Evolutionary conservation across 2,888 invertebrate species (phyloP).

Genomic region (Diaperis boleti): DNA sequence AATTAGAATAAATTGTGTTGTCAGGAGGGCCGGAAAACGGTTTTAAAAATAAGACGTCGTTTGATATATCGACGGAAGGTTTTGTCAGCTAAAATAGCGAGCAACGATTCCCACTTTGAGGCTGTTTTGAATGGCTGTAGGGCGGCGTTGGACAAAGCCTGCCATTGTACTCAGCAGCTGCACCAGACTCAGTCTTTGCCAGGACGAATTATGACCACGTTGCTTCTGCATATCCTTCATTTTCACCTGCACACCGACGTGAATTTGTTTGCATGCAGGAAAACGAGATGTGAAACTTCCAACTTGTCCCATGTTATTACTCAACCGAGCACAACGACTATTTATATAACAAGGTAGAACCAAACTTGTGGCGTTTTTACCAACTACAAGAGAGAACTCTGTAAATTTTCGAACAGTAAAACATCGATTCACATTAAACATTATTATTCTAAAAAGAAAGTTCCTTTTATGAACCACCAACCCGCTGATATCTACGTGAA

Average conservation of each 20-base stretch:
- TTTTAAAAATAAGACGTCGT: conserved; percentile 64
- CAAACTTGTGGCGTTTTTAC: too few relatives aligned
- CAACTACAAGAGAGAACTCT: too few relatives aligned
- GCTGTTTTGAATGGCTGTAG: conserved; percentile 65
- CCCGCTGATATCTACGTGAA: too few relatives aligned
- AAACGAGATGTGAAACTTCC: background rate
- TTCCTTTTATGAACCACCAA: too few relatives aligned
- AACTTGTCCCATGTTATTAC: conserved; percentile 2
- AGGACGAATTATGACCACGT: conserved; percentile 51
- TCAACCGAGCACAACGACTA: background rate
- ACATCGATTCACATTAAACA: too few relatives aligned
- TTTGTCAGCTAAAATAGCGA: conserved; percentile 65
- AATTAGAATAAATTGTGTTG: conserved; percentile 62
- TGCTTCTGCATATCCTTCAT: conserved; percentile 39
- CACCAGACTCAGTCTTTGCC: conserved; percentile 57
- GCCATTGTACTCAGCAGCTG: conserved; percentile 64
- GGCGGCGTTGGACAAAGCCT: conserved; percentile 63
- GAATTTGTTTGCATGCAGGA: background rate
- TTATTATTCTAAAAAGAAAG: too few relatives aligned
- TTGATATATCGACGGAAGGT: conserved; percentile 65
- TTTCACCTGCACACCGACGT: conserved; percentile 35
- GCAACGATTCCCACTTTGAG: conserved; percentile 61
- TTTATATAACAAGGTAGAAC: too few relatives aligned
- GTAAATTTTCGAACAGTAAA: too few relatives aligned
- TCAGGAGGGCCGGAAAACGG: conserved; percentile 57